Percentiles rank a stretch among this genome's conserved stretches.
Conservation (phyloP, 2,113 vertebrate genomes). For the Lichenostomus cassidix region DNA sequence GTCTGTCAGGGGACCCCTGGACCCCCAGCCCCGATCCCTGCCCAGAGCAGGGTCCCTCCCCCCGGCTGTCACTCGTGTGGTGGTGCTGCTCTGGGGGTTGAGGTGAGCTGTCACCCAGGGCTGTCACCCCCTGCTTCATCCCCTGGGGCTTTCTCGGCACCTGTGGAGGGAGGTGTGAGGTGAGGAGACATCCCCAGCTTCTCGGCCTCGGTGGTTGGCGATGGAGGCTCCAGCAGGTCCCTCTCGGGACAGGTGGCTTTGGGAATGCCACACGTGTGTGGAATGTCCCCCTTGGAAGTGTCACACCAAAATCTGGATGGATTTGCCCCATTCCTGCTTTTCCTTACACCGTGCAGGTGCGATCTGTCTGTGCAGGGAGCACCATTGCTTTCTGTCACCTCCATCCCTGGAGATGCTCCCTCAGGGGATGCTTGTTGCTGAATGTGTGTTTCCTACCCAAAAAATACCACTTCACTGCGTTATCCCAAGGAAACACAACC, state of each 20-base stretch:
- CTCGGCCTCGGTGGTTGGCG: too few relatives aligned
- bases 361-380: accelerated
- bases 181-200: neutral
- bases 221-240: accelerated
- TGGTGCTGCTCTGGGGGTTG: neutral
- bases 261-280: neutral
- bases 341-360: accelerated
- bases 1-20: neutral
- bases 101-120: neutral
- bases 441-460: neutral
- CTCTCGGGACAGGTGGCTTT: neutral
- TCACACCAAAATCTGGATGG: accelerated
- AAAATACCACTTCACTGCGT: accelerated
- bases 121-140: neutral
- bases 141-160: neutral
- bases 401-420: neutral
- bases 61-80: neutral
- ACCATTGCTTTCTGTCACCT: accelerated
- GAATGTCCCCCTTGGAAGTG: accelerated
- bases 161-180: neutral
- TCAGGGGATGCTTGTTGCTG: neutral
- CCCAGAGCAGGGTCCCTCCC: too few relatives aligned
- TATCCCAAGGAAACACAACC: accelerated
- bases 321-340: neutral
- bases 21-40: too few relatives aligned